phyloP scores from a whole-genome alignment of 30 jellyfish, hydroid and myxozoan genomes.

The Aurelia sp. region DNA sequence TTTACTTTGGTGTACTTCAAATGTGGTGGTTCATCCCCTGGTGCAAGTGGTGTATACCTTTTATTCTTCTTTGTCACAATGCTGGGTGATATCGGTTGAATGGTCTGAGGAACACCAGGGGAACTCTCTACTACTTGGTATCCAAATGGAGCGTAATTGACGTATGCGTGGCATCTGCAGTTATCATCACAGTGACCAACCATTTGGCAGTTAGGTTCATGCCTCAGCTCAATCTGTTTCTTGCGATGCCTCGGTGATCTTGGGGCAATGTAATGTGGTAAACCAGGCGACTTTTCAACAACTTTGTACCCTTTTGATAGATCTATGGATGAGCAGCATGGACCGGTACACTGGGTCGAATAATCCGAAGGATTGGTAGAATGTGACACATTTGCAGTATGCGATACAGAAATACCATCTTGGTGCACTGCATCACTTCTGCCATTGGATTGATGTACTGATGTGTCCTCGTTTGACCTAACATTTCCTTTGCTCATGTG shows the following conservation, averaged over 20 bases:
- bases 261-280: conserved; percentile 66
- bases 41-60: conserved; percentile 75
- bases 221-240: conserved; percentile 39
- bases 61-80: conserved; percentile 61
- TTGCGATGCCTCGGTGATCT: conserved; percentile 60
- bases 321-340: conserved; percentile 77
- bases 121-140: conserved; percentile 84
- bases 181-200: conserved; percentile 86
- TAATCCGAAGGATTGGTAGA: conserved; percentile 51
- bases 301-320: conserved; percentile 68
- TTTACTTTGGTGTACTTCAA: conserved; percentile 95
- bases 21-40: conserved; percentile 99
- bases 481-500: conserved; percentile 22
- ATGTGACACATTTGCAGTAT: conserved; percentile 28
- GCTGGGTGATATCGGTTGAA: conserved; percentile 83
- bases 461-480: conserved; percentile 31
- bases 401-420: conserved; percentile 11
- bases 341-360: conserved; percentile 80
- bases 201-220: conserved; percentile 49
- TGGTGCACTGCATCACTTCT: conserved; percentile 32
- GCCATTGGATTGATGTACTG: conserved; percentile 20
- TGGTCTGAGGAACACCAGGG: conserved; percentile 85
- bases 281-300: conserved; percentile 73
- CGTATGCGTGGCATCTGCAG: conserved; percentile 82
- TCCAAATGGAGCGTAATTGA: conserved; percentile 83